Conservation (phyloP, 2,113 vertebrate genomes). For the Boleophthalmus pectinirostris region DNA sequence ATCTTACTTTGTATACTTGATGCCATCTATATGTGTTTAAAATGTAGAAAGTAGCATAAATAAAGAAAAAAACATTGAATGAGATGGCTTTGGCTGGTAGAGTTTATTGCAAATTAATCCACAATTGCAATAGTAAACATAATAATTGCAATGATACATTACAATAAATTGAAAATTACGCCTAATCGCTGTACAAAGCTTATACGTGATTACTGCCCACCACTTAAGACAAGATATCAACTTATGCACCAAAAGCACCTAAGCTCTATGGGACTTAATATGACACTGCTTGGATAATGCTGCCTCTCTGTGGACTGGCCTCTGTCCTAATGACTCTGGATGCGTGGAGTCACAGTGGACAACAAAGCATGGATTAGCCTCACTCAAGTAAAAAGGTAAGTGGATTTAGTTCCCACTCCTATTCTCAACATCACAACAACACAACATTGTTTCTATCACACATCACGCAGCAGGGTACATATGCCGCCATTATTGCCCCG, state of each 20-base stretch:
- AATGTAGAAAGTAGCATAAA: too few species aligned
- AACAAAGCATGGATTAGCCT: constrained; percentile 60
- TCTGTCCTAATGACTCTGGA: constrained; percentile 47
- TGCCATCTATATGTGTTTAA: too few species aligned
- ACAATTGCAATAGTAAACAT: too few species aligned
- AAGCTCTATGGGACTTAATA: constrained; percentile 18
- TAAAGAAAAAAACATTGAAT: too few species aligned
- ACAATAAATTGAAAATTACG: background rate
- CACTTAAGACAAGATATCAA: background rate
- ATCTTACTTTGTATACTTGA: too few species aligned
- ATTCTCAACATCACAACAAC: constrained; percentile 17
- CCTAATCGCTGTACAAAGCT: background rate
- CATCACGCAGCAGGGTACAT: constrained; percentile 6
- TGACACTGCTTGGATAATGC: constrained; percentile 32
- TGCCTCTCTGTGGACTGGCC: constrained; percentile 31
- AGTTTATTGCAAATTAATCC: too few species aligned
- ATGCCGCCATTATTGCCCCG: background rate
- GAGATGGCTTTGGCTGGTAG: too few species aligned
- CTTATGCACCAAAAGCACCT: constrained; percentile 12
- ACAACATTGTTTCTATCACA: constrained; percentile 24
- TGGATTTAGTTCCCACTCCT: constrained; percentile 35
- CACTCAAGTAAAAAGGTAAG: constrained; percentile 44
- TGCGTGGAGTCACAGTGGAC: constrained; percentile 42
- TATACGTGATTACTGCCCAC: constrained; percentile 16
- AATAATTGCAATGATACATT: too few species aligned